Evolutionary conservation across 2,888 invertebrate species (phyloP).

Genomic region (Xestia c-nigrum): DNA sequence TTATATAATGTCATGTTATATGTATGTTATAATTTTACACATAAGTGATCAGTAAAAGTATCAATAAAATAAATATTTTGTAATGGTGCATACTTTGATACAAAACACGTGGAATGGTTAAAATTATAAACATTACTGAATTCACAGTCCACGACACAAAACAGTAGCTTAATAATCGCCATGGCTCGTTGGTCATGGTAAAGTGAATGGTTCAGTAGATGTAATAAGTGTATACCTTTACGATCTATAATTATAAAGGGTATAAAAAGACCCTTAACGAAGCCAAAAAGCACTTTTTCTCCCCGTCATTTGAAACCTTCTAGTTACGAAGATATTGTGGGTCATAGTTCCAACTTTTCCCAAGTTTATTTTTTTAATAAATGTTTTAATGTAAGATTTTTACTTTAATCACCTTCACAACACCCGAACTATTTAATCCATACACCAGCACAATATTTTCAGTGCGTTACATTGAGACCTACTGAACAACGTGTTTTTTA

Average conservation of each 20-base stretch:
- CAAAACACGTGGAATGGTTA: background rate
- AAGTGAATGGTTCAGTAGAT: background rate
- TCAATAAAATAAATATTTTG: background rate
- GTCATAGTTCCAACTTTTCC: no score
- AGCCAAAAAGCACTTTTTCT: no score
- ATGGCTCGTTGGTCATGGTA: background rate
- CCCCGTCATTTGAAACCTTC: no score
- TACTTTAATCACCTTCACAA: no score
- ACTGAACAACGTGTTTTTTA: no score
- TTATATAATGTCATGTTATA: conserved; percentile 40
- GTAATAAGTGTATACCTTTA: conserved; percentile 48
- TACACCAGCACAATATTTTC: no score
- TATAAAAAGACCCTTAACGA: no score
- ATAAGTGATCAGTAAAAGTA: background rate
- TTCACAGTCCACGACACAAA: background rate
- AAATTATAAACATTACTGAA: background rate
- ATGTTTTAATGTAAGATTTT: no score
- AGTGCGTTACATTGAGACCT: no score
- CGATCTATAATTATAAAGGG: conserved; percentile 3
- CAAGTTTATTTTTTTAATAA: no score
- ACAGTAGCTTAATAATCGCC: background rate
- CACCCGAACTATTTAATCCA: no score
- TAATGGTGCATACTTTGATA: conserved; percentile 37
- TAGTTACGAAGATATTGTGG: no score
- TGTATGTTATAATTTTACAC: conserved; percentile 9